phyloP scores from a whole-genome alignment of 2,797 vertebrate species.

The Arremon aurantiirostris region DNA sequence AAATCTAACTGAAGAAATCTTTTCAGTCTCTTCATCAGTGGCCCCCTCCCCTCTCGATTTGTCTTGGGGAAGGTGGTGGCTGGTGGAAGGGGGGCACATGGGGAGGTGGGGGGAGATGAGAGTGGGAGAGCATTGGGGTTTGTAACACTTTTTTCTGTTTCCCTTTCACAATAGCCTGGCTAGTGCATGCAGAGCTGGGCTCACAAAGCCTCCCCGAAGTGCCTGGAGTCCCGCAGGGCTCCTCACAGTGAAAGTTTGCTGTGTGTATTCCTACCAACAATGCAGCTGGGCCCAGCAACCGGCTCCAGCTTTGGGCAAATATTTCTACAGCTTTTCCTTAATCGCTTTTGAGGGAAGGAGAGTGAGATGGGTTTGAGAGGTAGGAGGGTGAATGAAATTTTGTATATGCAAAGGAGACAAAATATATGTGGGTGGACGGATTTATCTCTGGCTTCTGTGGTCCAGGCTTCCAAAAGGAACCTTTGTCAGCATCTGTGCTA shows the following conservation, averaged over 20 bases:
- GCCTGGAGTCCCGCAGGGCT: constrained; percentile 62
- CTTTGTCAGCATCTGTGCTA: not conserved
- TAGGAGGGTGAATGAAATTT: not conserved
- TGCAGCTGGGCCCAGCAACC: constrained; percentile 52
- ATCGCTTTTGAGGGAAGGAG: constrained; percentile 35
- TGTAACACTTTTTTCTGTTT: constrained; percentile 61
- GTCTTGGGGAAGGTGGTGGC: constrained; percentile 45
- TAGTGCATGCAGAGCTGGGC: constrained; percentile 44
- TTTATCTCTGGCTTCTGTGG: not conserved
- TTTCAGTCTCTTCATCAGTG: constrained; percentile 45
- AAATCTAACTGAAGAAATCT: constrained; percentile 61
- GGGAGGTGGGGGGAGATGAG: not conserved
- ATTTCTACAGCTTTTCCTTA: constrained; percentile 70
- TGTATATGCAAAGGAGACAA: not conserved
- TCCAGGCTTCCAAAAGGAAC: constrained; percentile 6
- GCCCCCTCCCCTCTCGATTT: constrained; percentile 40
- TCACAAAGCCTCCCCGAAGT: constrained; percentile 63
- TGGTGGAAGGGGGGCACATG: constrained; percentile 16
- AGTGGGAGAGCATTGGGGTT: constrained; percentile 36
- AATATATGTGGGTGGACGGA: not conserved
- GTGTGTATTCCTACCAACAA: constrained; percentile 66
- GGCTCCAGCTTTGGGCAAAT: constrained; percentile 71
- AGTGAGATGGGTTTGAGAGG: not conserved
- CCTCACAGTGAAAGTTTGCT: constrained; percentile 65
- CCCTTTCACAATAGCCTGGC: constrained; percentile 59